Conservation (phyloP, 2,888 invertebrate genomes). For the Cordilura impudica region DNA sequence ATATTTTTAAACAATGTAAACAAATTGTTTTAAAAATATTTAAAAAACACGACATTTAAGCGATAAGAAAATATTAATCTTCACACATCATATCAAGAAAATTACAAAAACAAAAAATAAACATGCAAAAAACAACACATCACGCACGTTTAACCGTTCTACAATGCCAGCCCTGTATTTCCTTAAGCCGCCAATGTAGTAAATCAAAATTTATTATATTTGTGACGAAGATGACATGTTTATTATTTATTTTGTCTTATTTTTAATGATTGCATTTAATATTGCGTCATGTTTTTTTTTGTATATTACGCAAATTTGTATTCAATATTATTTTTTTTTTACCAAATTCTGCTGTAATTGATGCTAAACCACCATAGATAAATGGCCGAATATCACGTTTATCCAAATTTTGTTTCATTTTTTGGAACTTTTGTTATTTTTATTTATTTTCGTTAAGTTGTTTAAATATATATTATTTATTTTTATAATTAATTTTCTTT, state of each 20-base stretch:
- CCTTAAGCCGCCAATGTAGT: constrained; percentile 12
- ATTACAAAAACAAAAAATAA: too few species aligned
- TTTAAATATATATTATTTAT: constrained; percentile 25
- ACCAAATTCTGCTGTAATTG: constrained; percentile 96
- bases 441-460: background rate
- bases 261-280: constrained; percentile 17
- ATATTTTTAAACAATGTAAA: constrained; percentile 17
- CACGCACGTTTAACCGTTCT: background rate
- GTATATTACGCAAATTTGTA: background rate
- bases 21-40: background rate
- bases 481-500: constrained; percentile 24
- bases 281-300: constrained; percentile 55
- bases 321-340: constrained; percentile 67
- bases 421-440: background rate
- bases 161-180: background rate
- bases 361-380: constrained; percentile 95
- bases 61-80: background rate
- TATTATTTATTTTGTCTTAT: background rate
- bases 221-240: background rate
- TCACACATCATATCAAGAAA: too few species aligned
- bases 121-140: too few species aligned
- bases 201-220: background rate
- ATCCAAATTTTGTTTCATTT: constrained; percentile 57
- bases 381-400: constrained; percentile 91
- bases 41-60: background rate